phyloP scores from a whole-genome alignment of 2,113 vertebrate species.

The Equus przewalskii region DNA sequence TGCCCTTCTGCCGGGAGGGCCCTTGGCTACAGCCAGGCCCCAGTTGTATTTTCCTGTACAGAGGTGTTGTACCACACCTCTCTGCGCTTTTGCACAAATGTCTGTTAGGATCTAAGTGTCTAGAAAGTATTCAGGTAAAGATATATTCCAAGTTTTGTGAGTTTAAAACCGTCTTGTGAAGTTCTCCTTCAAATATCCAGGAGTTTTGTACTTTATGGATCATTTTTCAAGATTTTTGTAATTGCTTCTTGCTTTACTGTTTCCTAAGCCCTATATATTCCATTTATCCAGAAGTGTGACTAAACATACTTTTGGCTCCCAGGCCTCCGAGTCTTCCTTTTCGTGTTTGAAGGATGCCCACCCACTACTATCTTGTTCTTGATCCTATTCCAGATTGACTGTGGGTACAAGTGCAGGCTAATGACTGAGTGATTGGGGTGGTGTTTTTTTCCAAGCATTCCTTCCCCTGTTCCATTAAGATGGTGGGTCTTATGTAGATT shows the following conservation, averaged over 20 bases:
- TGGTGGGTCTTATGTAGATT: neutral
- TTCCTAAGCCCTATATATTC: neutral
- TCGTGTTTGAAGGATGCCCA: neutral
- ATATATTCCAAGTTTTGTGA: neutral
- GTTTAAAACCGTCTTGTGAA: neutral
- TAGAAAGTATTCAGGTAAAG: neutral
- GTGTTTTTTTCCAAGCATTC: neutral
- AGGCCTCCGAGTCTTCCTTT: neutral
- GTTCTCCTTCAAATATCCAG: neutral
- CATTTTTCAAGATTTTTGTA: neutral
- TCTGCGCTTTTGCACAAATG: neutral
- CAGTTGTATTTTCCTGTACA: neutral
- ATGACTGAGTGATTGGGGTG: neutral
- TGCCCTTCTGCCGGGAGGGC: neutral
- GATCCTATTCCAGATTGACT: neutral
- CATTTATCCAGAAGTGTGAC: neutral
- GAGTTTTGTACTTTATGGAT: conserved; percentile 11
- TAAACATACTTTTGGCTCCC: neutral
- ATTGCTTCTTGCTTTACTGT: neutral
- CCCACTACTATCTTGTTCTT: neutral
- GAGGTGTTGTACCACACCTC: neutral
- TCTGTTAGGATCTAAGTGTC: neutral
- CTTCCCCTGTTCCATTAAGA: neutral
- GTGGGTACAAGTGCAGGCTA: neutral
- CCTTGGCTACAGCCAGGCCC: neutral